Evolutionary conservation across 2,888 invertebrate species (phyloP), one percentile per base, ranked within the genome.

Genomic region (Melieria crassipennis): DNA sequence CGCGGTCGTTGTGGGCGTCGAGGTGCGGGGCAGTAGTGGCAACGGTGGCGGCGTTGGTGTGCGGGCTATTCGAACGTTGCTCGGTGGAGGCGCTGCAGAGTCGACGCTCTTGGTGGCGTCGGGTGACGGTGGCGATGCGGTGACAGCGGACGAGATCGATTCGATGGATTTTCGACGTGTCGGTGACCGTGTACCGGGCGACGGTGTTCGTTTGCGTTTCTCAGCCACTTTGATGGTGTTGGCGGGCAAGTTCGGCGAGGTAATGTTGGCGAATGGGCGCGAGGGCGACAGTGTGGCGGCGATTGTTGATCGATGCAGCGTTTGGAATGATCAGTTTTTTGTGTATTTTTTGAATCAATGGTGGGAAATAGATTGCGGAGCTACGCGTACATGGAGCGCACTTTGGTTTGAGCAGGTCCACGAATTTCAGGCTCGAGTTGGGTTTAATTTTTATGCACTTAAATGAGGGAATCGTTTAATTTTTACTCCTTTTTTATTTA

Each of bases 151-250:
- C 45, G 72, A 45, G 1, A 74, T 48, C n/a, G 75, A 67, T 9
- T 75, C 76, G 7, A 70, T 71, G 16, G 82, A 78, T 63, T 83
- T 84, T 63, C 82, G 83, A 74, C 82, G 80, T 61, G 78, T 77
- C 73, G 84, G 83, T 79, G 85, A 83, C 75, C 83, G 83, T 70
- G 80, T 80, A 71, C 73, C 80, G 76, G 86, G 82, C 75, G 84
- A 85, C 76, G 85, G 82, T 67, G 84, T 79, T 75, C 83, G 81
- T 74, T 85, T 86, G 76, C 84, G 81, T 86, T 86, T 86, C 76
- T 86, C 85, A 81, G 86, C 85, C 85, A 85, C 86, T 84, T 85
- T 86, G 82, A 79, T 69, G 76, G 76, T 76, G 77, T 73, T 69
- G 56, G 11, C 13, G 13, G n/a, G 10, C 11, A 58, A n/a, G 5